Evolutionary conservation across 2,888 invertebrate genomes (phyloP), one percentile per base, ranked within the genome.

Genomic region (Philhelius pedissequus): DNA sequence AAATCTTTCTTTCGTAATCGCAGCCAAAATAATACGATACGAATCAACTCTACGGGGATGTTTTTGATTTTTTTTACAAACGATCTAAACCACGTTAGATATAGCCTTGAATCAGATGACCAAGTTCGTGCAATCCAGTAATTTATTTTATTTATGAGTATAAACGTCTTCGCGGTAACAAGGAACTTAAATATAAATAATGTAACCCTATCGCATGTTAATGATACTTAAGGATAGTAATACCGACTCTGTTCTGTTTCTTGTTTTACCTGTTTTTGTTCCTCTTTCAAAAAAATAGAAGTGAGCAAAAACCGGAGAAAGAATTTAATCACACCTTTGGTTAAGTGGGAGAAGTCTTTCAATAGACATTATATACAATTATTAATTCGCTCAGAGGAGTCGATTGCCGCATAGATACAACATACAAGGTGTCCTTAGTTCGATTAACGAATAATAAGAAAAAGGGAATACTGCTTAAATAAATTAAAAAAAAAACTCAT

Each of bases 291-390:
- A n/a, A n/a, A n/a, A n/a, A 30, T 8, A 70, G 9, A 56, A 48
- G 9, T 25, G 15, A 60, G 15, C 2, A 38, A 22, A 58, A 58
- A 38, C 22, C 8, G 1, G 4, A 15, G 4, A 6, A 35, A 22
- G 22, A 48, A 32, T 25, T 4, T 30, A 30, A 43, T 70, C 56
- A 70, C 43, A 35, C 43, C 15, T 35, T 25, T 27, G 58, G 48
- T 50, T 48, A 62, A 73, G 62, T 62, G 52, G 52, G 40, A 32
- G 54, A 74, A 54, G 25, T 43, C 43, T 27, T 45, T 45, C 30
- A 45, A 40, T 40, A 40, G 30, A 20, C 32, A 15, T 35, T 25
- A 30, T 68, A 22, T 38, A 35, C 15, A 75, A 48, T 58, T 60
- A 68, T 50, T 48, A 30, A 48, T 58, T 70, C 58, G 32, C n/a